Percentiles rank a stretch among this genome's conserved stretches.
phyloP scores from a whole-genome alignment of 2,888 invertebrate species.

The Acanthosepion esculentum region DNA sequence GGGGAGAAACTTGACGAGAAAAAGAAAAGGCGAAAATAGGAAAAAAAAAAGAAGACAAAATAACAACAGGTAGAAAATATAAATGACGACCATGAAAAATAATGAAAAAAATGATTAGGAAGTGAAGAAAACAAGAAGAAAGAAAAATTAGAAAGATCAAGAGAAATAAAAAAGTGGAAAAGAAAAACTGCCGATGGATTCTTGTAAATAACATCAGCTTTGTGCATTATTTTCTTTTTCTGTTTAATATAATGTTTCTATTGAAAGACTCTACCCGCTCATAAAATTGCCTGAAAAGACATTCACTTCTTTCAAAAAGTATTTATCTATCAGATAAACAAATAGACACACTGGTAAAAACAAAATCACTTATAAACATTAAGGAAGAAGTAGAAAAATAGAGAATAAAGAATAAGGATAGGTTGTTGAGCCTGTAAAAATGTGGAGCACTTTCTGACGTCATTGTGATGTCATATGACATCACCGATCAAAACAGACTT shows the following conservation, averaged over 20 bases:
- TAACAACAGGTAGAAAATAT: no score
- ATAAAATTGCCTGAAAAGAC: neutral
- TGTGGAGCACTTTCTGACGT: neutral
- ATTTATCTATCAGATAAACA: neutral
- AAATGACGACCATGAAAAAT: no score
- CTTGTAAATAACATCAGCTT: neutral
- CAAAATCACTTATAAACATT: neutral
- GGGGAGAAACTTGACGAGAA: no score
- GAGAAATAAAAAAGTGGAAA: neutral
- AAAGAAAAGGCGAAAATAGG: no score
- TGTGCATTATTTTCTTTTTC: neutral
- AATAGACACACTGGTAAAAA: neutral
- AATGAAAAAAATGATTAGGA: no score
- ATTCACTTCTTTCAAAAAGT: neutral
- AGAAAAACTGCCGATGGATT: neutral
- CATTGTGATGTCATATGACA: slow-evolving; percentile 1
- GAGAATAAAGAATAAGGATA: neutral
- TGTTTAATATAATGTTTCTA: neutral
- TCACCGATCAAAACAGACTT: neutral
- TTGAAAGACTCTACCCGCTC: neutral
- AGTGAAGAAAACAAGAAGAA: no score
- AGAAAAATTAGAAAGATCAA: neutral
- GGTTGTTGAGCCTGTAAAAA: neutral
- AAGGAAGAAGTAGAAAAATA: neutral
- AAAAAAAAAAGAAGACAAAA: no score